Conservation (phyloP, 2,113 vertebrate genomes). For the Podarcis raffonei region DNA sequence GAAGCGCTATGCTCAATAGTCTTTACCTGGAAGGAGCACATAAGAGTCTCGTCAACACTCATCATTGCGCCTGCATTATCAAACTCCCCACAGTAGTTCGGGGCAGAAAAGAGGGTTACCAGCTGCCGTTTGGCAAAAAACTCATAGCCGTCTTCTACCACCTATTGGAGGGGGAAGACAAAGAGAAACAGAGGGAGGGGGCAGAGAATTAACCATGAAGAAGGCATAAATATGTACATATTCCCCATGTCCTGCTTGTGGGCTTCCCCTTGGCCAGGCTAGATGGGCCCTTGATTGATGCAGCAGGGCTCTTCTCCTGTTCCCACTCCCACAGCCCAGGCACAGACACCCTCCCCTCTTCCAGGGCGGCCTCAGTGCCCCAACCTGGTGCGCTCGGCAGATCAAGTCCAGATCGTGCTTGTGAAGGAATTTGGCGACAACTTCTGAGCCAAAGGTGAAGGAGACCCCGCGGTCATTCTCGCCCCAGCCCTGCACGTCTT, state of each 20-base stretch:
- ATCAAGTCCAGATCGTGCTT: constrained; percentile 98
- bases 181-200: no score
- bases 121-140: constrained; percentile 97
- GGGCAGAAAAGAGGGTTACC: constrained; percentile 95
- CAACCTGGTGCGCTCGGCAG: constrained; percentile 95
- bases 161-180: constrained; percentile 67
- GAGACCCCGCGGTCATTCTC: constrained; percentile 96
- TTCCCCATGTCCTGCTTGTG: neutral
- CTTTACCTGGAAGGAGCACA: constrained; percentile 96
- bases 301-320: no score
- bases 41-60: constrained; percentile 95
- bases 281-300: no score
- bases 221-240: neutral
- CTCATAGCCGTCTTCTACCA: constrained; percentile 95
- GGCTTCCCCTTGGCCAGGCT: no score
- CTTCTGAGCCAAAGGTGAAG: constrained; percentile 94
- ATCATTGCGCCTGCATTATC: constrained; percentile 98
- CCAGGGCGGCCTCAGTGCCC: accelerated
- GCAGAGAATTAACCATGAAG: neutral
- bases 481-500: constrained; percentile 96
- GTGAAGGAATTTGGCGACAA: constrained; percentile 96
- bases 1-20: neutral
- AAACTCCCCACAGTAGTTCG: constrained; percentile 97
- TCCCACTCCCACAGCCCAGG: accelerated
- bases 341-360: neutral